Conservation (phyloP, 2,888 invertebrate genomes). For the Rhagophthalmus giganteus region DNA sequence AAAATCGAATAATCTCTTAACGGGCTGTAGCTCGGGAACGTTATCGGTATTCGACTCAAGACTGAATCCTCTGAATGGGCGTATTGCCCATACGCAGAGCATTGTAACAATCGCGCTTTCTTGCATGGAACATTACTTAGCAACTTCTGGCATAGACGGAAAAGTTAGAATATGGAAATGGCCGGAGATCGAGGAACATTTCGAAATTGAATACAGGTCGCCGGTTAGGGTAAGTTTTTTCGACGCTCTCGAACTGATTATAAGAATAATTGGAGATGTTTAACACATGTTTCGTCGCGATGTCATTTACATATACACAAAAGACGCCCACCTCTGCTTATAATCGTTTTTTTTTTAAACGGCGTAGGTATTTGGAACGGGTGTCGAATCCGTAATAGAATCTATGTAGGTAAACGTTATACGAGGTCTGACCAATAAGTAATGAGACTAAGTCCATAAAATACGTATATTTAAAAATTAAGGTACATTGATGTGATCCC, state of each 20-base stretch:
- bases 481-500: no score
- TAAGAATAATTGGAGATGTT: no score
- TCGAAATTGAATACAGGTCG: not conserved
- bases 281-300: conserved; percentile 5
- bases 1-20: not conserved
- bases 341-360: conserved; percentile 1
- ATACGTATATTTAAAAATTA: no score
- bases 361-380: conserved; percentile 8
- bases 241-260: no score
- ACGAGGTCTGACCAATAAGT: no score
- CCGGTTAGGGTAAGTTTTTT: conserved; percentile 8
- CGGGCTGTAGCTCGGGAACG: conserved; percentile 1
- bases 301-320: conserved; percentile 4
- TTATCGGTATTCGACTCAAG: not conserved
- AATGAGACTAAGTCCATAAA: no score
- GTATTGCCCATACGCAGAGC: not conserved
- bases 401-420: no score
- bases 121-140: conserved; percentile 1
- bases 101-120: conserved; percentile 4
- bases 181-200: conserved; percentile 3
- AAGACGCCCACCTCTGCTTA: conserved; percentile 3
- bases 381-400: conserved; percentile 9
- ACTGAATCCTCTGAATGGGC: not conserved
- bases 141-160: conserved; percentile 2
- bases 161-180: conserved; percentile 7